These are phyloP conservation scores for Synanceia verrucosa DNA, from an alignment of 2,797 vertebrate species.

Conservation along the genomic window DNA sequence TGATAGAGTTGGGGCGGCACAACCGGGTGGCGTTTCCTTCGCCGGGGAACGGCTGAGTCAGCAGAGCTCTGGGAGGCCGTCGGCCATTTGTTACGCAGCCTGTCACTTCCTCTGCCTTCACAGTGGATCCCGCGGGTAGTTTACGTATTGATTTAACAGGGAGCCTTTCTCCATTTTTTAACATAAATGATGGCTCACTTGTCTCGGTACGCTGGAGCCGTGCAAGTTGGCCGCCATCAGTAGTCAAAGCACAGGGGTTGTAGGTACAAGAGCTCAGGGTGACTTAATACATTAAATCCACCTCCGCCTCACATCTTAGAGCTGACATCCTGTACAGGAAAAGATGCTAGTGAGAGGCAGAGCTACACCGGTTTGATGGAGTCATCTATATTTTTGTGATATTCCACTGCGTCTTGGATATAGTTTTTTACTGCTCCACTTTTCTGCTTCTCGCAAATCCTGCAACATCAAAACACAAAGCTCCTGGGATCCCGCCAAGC, in stretches of 20 bases:
- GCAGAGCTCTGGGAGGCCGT: constrained; percentile 53
- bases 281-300: constrained; percentile 32
- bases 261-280: constrained; percentile 34
- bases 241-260: constrained; percentile 42
- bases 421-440: constrained; percentile 38
- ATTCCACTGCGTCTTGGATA: constrained; percentile 13
- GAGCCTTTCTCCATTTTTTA: constrained; percentile 76
- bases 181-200: constrained; percentile 80
- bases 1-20: constrained; percentile 30
- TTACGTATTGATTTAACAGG: constrained; percentile 84
- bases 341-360: not conserved
- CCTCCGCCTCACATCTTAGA: constrained; percentile 20
- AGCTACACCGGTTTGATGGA: constrained; percentile 20
- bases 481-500: constrained; percentile 52
- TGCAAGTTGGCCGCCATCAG: constrained; percentile 40
- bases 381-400: constrained; percentile 20
- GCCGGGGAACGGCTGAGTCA: constrained; percentile 72
- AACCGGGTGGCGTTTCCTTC: constrained; percentile 30
- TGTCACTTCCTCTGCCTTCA: constrained; percentile 74
- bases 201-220: constrained; percentile 36
- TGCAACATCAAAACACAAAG: constrained; percentile 57
- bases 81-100: constrained; percentile 79
- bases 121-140: constrained; percentile 76
- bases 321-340: not conserved
- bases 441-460: constrained; percentile 43